Evolutionary conservation across 2,888 invertebrate species (phyloP).

Genomic region (Cheilosia urbana): DNA sequence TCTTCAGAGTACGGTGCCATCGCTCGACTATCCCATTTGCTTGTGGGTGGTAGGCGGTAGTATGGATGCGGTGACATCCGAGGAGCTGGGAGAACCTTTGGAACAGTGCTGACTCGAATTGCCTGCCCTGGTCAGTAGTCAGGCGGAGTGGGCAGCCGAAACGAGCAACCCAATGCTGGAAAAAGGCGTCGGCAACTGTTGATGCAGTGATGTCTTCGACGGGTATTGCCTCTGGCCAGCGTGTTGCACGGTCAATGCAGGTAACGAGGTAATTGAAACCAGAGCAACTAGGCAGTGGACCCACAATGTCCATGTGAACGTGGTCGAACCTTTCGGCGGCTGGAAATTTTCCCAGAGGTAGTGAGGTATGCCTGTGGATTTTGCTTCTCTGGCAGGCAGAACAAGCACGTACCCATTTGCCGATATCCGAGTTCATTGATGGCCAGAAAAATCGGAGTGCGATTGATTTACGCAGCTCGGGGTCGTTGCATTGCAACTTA

Average conservation of each 20-base stretch:
- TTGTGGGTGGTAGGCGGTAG: too few relatives aligned
- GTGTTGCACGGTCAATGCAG: slow-evolving; percentile 68
- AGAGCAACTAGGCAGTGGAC: slow-evolving; percentile 53
- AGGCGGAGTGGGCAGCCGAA: too few relatives aligned
- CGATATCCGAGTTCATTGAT: not conserved
- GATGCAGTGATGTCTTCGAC: slow-evolving; percentile 73
- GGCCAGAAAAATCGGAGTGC: too few relatives aligned
- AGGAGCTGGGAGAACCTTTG: too few relatives aligned
- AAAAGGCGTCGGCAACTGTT: slow-evolving; percentile 62
- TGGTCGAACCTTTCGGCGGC: slow-evolving; percentile 78
- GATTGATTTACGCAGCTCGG: not conserved
- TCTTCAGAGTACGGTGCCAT: too few relatives aligned
- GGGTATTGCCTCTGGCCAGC: slow-evolving; percentile 77
- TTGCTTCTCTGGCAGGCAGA: not conserved
- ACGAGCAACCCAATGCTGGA: slow-evolving; percentile 80
- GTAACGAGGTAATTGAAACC: slow-evolving; percentile 77
- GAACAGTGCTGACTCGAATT: too few relatives aligned
- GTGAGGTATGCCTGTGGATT: slow-evolving; percentile 8
- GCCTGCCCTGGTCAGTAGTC: too few relatives aligned
- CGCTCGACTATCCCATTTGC: too few relatives aligned
- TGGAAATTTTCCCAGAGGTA: not conserved
- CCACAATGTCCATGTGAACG: slow-evolving; percentile 82
- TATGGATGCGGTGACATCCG: too few relatives aligned
- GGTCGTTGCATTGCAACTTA: slow-evolving; percentile 10
- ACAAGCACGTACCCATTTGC: too few relatives aligned